Evolutionary conservation across 2,113 vertebrate species (phyloP).

Genomic region (Rallus limicola): DNA sequence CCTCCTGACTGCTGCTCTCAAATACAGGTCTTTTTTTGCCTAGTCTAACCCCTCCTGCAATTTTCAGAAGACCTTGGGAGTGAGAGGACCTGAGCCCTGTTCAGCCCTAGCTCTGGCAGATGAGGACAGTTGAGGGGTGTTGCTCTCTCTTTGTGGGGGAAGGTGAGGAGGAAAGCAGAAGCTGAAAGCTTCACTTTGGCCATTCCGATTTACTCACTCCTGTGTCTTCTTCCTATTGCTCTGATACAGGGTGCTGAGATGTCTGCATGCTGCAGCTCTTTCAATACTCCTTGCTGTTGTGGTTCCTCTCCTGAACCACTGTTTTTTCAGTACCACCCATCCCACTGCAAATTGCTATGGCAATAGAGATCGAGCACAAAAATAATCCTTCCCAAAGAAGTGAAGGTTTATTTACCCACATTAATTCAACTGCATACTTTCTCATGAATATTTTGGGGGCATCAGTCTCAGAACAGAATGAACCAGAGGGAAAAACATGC

Average conservation of each 20-base stretch:
- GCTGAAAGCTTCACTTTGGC: not conserved
- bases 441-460: constrained; percentile 21
- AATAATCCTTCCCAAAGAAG: not conserved
- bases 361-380: not conserved
- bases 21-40: not conserved
- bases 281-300: not conserved
- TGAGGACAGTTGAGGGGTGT: not conserved
- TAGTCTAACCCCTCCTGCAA: not conserved
- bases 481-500: not conserved
- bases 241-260: not conserved
- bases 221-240: not conserved
- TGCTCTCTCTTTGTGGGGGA: not conserved
- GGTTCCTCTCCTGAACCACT: not conserved
- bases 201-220: not conserved
- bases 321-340: not conserved
- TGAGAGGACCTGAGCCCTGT: not conserved
- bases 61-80: not conserved
- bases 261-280: not conserved
- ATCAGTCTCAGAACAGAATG: not conserved
- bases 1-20: not conserved
- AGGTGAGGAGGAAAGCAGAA: not conserved
- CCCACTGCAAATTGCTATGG: constrained; percentile 19
- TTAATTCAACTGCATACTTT: not conserved
- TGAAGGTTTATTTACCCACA: constrained; percentile 5
- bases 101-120: not conserved